A percentile compares a stretch with the other conserved stretches of the same genome.
phyloP scores from a whole-genome alignment of 2,797 vertebrate species.

The Neostethus bicornis region DNA sequence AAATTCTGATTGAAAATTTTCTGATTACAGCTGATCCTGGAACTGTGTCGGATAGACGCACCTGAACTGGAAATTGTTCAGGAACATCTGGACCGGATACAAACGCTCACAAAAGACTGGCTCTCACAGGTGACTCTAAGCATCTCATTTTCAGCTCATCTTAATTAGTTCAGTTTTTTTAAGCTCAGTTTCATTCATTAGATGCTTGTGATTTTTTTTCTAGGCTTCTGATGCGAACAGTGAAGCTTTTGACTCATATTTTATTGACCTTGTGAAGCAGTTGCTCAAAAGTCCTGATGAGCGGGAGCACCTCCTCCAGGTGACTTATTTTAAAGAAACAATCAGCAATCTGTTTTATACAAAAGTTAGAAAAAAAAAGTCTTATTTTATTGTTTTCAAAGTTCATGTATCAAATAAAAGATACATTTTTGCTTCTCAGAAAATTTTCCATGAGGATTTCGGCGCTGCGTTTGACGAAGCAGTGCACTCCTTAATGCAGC shows the following conservation, averaged over 20 bases:
- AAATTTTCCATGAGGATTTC: constrained; percentile 74
- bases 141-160: neutral
- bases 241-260: constrained; percentile 52
- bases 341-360: too few relatives aligned
- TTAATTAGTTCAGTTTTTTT: neutral
- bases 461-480: constrained; percentile 70
- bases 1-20: neutral
- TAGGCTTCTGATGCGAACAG: constrained; percentile 42
- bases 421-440: constrained; percentile 46
- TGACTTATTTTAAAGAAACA: constrained; percentile 26
- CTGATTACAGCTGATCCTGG: constrained; percentile 58
- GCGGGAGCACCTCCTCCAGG: constrained; percentile 58
- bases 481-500: constrained; percentile 71
- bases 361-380: too few relatives aligned
- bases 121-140: constrained; percentile 31
- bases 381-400: neutral
- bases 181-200: neutral
- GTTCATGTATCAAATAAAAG: neutral
- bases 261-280: constrained; percentile 66
- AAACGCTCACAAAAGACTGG: constrained; percentile 38
- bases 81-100: constrained; percentile 63
- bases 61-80: constrained; percentile 35
- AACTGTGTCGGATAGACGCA: constrained; percentile 45
- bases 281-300: constrained; percentile 49
- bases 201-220: neutral